These are phyloP conservation scores for Dryobota labecula DNA, from an alignment of 2,888 invertebrate species.

Conservation along the genomic window DNA sequence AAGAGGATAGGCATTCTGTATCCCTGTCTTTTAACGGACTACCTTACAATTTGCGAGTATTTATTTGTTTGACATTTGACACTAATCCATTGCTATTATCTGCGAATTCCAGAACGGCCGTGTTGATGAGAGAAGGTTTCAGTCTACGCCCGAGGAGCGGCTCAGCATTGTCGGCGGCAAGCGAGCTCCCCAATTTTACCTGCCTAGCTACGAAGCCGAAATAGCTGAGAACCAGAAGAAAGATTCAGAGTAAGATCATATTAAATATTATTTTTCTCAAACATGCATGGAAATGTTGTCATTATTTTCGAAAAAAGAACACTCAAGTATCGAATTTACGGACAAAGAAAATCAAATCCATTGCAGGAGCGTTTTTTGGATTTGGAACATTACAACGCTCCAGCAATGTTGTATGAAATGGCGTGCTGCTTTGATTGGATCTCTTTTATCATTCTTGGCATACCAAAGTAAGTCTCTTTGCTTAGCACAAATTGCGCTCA, in stretches of 20 bases:
- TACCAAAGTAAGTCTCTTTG: no score
- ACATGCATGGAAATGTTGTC: no score
- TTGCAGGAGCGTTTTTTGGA: no score
- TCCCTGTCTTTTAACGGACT: neutral
- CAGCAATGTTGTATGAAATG: no score
- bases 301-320: no score
- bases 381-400: no score
- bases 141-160: conserved; percentile 97
- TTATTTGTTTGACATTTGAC: neutral
- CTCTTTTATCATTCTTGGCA: no score
- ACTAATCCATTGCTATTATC: conserved; percentile 3
- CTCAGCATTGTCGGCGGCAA: conserved; percentile 99
- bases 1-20: neutral
- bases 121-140: conserved; percentile 96
- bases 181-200: conserved; percentile 99
- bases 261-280: no score
- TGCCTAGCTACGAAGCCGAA: conserved; percentile 98
- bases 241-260: conserved; percentile 96
- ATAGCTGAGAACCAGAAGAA: conserved; percentile 99
- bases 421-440: no score
- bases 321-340: no score
- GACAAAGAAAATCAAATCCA: no score
- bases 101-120: conserved; percentile 93
- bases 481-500: no score
- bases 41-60: neutral